A percentile compares a stretch with the other conserved stretches of the same genome.
These are phyloP conservation scores for Asarcornis scutulata DNA, from an alignment of 2,113 vertebrate species.

Conservation along the genomic window DNA sequence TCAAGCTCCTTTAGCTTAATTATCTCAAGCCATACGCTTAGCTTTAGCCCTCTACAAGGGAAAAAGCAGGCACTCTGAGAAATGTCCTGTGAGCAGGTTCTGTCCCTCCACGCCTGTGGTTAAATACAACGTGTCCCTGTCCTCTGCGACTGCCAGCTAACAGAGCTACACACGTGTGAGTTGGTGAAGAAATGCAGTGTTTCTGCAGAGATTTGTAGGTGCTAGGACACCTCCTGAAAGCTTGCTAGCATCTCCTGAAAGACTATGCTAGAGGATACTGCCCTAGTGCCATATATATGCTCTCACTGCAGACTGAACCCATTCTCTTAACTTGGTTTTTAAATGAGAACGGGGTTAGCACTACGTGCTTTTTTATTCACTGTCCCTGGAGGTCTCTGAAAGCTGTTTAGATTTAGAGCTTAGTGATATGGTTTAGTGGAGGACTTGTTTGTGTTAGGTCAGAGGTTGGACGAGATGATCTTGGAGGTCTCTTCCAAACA, in stretches of 20 bases:
- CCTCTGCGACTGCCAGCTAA: rapidly evolving
- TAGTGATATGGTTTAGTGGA: too few relatives aligned
- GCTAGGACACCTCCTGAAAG: neutral
- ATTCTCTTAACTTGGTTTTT: neutral
- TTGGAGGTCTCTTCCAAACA: too few relatives aligned
- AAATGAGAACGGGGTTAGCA: neutral
- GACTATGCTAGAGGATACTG: neutral
- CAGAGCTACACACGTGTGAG: neutral
- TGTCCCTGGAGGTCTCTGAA: too few relatives aligned
- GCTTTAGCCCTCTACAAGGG: neutral
- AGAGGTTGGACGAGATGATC: too few relatives aligned
- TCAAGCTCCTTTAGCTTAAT: neutral
- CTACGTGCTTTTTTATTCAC: neutral
- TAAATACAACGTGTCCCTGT: neutral
- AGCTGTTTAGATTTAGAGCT: too few relatives aligned
- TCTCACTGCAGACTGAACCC: neutral
- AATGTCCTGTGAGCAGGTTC: neutral
- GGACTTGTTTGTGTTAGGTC: too few relatives aligned
- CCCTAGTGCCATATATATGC: neutral
- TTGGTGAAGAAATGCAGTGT: rapidly evolving
- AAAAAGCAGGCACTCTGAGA: rapidly evolving
- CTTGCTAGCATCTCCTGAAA: neutral
- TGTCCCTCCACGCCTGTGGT: rapidly evolving
- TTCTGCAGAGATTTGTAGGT: neutral
- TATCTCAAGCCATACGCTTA: neutral